Evolutionary conservation across 1,140 invertebrate species (phyloP), one percentile per base, ranked within the genome.

Genomic region (Augochlora pura): DNA sequence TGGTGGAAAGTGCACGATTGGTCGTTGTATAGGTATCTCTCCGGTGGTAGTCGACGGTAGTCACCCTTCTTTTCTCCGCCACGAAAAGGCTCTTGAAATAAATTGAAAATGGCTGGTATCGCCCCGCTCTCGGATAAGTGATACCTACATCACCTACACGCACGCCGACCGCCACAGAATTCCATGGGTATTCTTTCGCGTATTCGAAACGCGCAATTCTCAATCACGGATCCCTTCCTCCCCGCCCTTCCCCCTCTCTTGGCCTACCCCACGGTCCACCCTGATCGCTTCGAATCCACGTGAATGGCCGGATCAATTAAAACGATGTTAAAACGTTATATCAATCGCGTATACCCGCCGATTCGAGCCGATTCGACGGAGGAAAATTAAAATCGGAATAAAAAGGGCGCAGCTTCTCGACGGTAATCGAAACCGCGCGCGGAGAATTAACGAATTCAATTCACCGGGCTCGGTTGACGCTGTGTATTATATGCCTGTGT

Each of bases 91-190:
- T 86, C 90, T 91, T 91, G 88, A 91, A 91, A 90, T 91, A 91
- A 91, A 91, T 91, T 91, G 90, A 90, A 91, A 91, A 91, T 91
- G 89, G 90, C 88, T 90, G 87, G 88, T 88, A 90, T 90, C 89
- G 88, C 88, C 87, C 86, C 86, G 87, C 89, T 70, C 80, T 83
- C 85, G 83, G 87, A 89, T 88, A 91, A 90, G 86, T 90, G 90
- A 91, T 90, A 89, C 89, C 90, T 89, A 89, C 86, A 89, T 88
- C 85, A 86, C 81, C 77, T 84, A 85, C 83, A 86, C 84, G 76
- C 84, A 74, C 74, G 71, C 69, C 68, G 76, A 57, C 78, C 76
- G 69, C 65, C 72, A 78, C 77, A 79, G 62, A 74, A 49, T 72
- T 79, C 60, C 67, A 25, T 9, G 42, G 25, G 71, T 74, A 38